These are phyloP conservation scores for Hippopotamus amphibius DNA, from an alignment of 2,113 vertebrate genomes.

Conservation along the genomic window DNA sequence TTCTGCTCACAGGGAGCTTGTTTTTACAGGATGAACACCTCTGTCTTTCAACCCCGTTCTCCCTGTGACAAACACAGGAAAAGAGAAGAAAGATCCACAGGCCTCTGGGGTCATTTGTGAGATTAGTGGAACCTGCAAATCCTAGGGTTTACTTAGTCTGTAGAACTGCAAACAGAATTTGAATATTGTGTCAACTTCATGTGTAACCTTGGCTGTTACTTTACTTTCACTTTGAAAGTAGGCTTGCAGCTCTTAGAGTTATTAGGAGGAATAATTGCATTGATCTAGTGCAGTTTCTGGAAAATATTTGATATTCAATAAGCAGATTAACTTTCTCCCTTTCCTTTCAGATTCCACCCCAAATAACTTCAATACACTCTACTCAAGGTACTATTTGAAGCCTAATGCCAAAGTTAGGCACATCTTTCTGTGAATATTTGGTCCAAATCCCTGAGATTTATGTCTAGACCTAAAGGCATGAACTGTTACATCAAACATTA, in stretches of 20 bases:
- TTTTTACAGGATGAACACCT: background rate
- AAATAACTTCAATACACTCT: background rate
- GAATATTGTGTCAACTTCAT: background rate
- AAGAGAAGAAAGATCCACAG: background rate
- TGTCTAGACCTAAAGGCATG: background rate
- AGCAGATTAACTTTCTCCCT: background rate
- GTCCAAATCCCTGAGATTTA: background rate
- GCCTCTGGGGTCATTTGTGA: background rate
- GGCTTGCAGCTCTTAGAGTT: background rate
- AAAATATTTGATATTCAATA: background rate
- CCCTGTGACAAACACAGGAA: background rate
- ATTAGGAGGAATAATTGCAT: background rate
- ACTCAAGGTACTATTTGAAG: background rate
- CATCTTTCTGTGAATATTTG: constrained; percentile 17
- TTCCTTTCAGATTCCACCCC: background rate
- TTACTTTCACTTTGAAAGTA: constrained; percentile 8
- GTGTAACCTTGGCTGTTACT: background rate
- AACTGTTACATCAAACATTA: background rate
- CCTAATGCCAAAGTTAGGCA: background rate
- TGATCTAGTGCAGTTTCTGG: background rate
- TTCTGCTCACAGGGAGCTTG: background rate
- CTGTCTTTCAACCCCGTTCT: background rate
- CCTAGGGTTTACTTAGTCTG: background rate
- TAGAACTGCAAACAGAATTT: background rate
- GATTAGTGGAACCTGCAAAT: background rate